Evolutionary conservation across 2,113 vertebrate genomes (phyloP).

Genomic region (Cranoglanis bouderius): DNA sequence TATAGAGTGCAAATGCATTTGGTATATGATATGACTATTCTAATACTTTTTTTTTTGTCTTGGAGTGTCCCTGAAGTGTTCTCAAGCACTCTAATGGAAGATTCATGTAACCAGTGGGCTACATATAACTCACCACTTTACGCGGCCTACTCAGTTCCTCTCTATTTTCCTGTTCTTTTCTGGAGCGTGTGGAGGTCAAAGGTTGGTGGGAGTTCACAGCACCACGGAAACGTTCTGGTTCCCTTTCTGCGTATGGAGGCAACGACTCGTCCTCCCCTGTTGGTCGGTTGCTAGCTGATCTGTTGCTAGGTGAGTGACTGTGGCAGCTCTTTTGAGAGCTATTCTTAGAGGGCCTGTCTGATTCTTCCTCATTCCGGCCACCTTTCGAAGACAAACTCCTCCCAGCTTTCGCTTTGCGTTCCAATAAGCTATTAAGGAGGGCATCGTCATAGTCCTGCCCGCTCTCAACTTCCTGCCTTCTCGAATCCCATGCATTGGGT

Average conservation of each 20-base stretch:
- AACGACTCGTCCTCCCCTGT: slow-evolving; percentile 72
- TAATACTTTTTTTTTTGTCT: background rate
- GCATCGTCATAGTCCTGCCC: slow-evolving; percentile 82
- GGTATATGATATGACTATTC: background rate
- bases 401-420: slow-evolving; percentile 77
- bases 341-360: slow-evolving; percentile 81
- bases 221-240: slow-evolving; percentile 71
- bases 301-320: slow-evolving; percentile 66
- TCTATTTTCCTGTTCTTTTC: slow-evolving; percentile 74
- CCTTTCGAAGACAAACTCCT: slow-evolving; percentile 48
- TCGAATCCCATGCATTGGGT: slow-evolving; percentile 64
- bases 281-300: slow-evolving; percentile 61
- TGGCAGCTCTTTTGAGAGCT: slow-evolving; percentile 76
- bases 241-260: slow-evolving; percentile 80
- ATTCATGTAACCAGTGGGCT: background rate
- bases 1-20: slow-evolving; percentile 39
- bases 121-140: slow-evolving; percentile 82
- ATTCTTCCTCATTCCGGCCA: slow-evolving; percentile 66
- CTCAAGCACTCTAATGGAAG: background rate
- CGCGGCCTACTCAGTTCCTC: slow-evolving; percentile 83
- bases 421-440: slow-evolving; percentile 80
- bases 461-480: slow-evolving; percentile 61
- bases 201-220: slow-evolving; percentile 66
- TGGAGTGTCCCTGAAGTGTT: background rate
- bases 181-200: slow-evolving; percentile 71